A percentile compares a stretch with the other conserved stretches of the same genome.
phyloP scores from a whole-genome alignment of 2,888 invertebrate species.

The Spisula solida region DNA sequence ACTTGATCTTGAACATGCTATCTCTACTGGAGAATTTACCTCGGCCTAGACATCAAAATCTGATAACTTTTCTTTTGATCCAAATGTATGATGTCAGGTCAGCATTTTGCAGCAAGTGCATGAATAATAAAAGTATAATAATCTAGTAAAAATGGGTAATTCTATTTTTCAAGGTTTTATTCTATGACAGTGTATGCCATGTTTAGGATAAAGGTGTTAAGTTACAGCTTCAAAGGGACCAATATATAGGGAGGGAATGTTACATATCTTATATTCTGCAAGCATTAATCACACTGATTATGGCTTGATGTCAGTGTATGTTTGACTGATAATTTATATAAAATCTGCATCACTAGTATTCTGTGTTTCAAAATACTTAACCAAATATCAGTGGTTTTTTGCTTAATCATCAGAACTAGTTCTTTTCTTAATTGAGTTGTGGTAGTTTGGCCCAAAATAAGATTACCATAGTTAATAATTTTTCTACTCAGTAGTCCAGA shows the following conservation, averaged over 20 bases:
- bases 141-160: neutral
- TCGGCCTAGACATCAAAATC: too few species aligned
- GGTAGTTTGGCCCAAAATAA: too few species aligned
- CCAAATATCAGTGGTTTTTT: neutral
- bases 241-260: neutral
- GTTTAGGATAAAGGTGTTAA: neutral
- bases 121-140: neutral
- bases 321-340: neutral
- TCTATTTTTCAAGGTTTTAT: neutral
- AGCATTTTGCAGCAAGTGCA: neutral
- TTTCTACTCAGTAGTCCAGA: too few species aligned
- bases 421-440: too few species aligned
- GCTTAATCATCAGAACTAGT: too few species aligned
- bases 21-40: too few species aligned
- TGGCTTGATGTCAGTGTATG: neutral
- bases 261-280: conserved; percentile 8
- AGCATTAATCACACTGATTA: neutral
- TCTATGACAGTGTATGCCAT: neutral
- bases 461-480: too few species aligned
- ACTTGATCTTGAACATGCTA: too few species aligned
- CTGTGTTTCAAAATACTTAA: neutral
- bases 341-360: neutral
- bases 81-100: too few species aligned
- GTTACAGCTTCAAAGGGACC: neutral
- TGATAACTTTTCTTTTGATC: too few species aligned